Evolutionary conservation across 2,113 vertebrate species (phyloP), one percentile per base, ranked within the genome.

Genomic region (Psephotus haematonotus): DNA sequence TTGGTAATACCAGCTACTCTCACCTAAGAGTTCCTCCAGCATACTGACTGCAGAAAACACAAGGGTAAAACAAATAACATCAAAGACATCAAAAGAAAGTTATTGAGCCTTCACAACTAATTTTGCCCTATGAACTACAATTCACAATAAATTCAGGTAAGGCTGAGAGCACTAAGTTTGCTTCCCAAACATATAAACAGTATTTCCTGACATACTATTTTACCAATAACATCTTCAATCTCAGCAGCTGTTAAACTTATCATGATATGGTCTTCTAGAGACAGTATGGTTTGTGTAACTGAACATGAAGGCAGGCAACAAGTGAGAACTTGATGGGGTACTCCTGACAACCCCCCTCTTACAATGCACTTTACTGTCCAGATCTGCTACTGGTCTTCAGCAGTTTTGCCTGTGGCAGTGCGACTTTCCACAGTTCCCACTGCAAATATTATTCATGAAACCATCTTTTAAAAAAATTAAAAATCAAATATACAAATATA

Each of bases 21-120:
- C 29, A 20, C 29, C 6, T 9, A 31, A 53, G 25, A 69, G 27
- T 2, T 57, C 39, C 17, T 41, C 43, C 25, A 76, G 24, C 52
- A 29, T 8, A 23, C 4, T 1, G 20, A 7, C 41, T 43, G n/a
- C 46, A 93, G 50, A 17, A 74, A 85, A 49, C 24, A 11, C 8
- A 4, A 35, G 16, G 41, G 27, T 8, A 6, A 29, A 47, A 10
- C 49, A 33, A 28, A 13, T 13, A 47, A 8, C 25, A 35, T 7
- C 33, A 39, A 62, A 27, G 41, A 22, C 0, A 37, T n/a, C 20
- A 33, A 37, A 44, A 57, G 10, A 43, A 47, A 35, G 37, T 62
- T 29, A 6, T 39, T 11, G 16, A 3, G 57, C 15, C 16, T 52
- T 18, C 0, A 1, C 50, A 74, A 0, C 22, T 25, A 13, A 28